Base-by-base conservation (phyloP, 2,113 vertebrate species). In the Trogon melanurus region DNA sequence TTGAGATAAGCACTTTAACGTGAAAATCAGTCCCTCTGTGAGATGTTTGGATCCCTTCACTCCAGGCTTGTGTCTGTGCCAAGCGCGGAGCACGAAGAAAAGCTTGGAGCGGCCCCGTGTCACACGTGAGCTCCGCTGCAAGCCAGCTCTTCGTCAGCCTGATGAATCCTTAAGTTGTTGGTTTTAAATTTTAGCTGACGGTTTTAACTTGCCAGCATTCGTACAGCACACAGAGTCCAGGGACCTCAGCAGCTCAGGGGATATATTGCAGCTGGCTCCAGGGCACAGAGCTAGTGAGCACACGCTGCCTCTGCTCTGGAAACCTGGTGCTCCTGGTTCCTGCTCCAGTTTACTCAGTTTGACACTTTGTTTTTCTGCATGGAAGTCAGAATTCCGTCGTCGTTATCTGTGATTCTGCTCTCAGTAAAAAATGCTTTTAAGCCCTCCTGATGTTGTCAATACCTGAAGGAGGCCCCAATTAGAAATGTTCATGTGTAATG, bases 41-140 rank as follows among this genome's bases (percentile, higher is more conserved):
- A 84, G 73, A 51, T 16, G 8, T 66, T 76, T 80, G 92, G 69
- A 80, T 71, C 29, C 75, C 90, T 36, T 67, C 47, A 10, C 76
- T 79, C 48, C 61, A 51, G 51, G 69, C 29, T 74, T 74, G 57
- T 61, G 29, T 41, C 72, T 50, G 34, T 84, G 95, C 92, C 93
- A 90, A 88, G 75, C 1, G 2, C 80, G 57, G 58, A 88, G 81
- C 51, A 27, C 2, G 0, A 84, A 81, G 90, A 94, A 94, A 86
- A 36, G 88, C 85, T 73, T 0, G 0, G 82, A 86, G 81, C 0
- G 0, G 76, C 70, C 88, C 18, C 73, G 53, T 9, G 17, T 66
- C 82, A 64, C 82, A 48, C 11, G 2, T 1, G 0, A 79, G 79
- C 72, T 27, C 34, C 0, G 4, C 71, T 27, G 45, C 0, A 9